Base-by-base conservation (phyloP, 2,888 invertebrate species). In the Tachystola acroxantha region DNA sequence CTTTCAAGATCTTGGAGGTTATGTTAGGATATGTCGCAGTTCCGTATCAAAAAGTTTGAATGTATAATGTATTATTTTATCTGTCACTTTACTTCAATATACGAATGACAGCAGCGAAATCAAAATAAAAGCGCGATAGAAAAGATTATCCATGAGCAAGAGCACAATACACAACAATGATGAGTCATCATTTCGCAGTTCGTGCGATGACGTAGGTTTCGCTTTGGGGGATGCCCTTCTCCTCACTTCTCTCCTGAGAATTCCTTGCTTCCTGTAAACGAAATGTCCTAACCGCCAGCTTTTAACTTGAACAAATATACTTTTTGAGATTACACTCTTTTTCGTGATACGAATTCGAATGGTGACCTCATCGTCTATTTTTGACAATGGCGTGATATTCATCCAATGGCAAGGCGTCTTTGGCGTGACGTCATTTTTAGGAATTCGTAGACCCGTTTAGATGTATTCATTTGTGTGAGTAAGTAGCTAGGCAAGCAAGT, bases 191-290 rank as follows among this genome's bases (percentile, higher is more conserved):
- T 24, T 56, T 69, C n/a, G 67, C 64, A 72, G 22, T 36, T 40
- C 65, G 64, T 55, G 62, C 54, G 64, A 59, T 78, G 79, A 80
- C 79, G 79, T 84, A 62, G 57, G 6, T 22, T 20, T 35, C n/a
- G 25, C 20, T 25, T 74, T 78, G 72, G 84, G 85, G 84, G 84
- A 84, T 84, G 80, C 84, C 85, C 84, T 81, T 79, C n/a, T 24
- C 16, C 16, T 16, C n/a, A n/a, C n/a, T n/a, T n/a, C n/a, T 20
- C 76, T 81, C 74, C 59, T 62, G 53, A 72, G 70, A 76, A 75
- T 67, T 74, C 67, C 53, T 25, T 42, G 32, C 39, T 37, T 38
- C 34, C 42, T 32, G 45, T 45, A 53, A n/a, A 50, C 61, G 42
- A 76, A 80, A 81, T 45, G 74, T 51, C 77, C 3, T 76, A 85